These are phyloP conservation scores for Aurelia aurita DNA, from an alignment of 30 jellyfish, hydroid and myxozoan genomes.

Conservation along the genomic window DNA sequence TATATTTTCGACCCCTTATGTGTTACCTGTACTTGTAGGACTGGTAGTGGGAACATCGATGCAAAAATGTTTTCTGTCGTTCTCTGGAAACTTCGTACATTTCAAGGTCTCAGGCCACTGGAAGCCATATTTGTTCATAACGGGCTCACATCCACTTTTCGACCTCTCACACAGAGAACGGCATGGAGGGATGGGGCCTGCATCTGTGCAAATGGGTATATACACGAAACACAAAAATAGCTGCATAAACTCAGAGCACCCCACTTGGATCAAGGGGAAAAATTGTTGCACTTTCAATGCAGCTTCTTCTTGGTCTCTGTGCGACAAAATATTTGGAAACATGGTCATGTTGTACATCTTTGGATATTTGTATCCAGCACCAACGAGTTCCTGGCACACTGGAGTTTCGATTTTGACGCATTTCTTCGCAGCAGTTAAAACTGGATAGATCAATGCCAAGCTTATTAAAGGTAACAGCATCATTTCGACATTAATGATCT, in stretches of 20 bases:
- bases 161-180: conserved; percentile 82
- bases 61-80: neutral
- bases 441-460: too few species aligned
- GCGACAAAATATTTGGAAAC: conserved; percentile 78
- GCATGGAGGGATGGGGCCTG: conserved; percentile 81
- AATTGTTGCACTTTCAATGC: conserved; percentile 76
- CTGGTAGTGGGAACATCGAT: neutral
- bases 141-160: conserved; percentile 62
- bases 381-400: too few species aligned
- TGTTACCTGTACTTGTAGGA: too few species aligned
- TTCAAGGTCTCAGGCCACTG: conserved; percentile 80
- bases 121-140: conserved; percentile 75
- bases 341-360: conserved; percentile 80
- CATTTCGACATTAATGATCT: too few species aligned
- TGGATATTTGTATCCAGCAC: neutral
- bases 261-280: conserved; percentile 73
- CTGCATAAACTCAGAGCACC: conserved; percentile 73
- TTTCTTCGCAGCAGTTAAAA: too few species aligned
- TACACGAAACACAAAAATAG: conserved; percentile 82
- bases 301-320: conserved; percentile 90
- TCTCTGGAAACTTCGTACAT: conserved; percentile 72
- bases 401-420: too few species aligned
- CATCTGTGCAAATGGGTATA: conserved; percentile 77
- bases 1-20: too few species aligned
- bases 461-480: too few species aligned